Conservation (phyloP, 2,113 vertebrate species). For the Nothoprocta pentlandii region DNA sequence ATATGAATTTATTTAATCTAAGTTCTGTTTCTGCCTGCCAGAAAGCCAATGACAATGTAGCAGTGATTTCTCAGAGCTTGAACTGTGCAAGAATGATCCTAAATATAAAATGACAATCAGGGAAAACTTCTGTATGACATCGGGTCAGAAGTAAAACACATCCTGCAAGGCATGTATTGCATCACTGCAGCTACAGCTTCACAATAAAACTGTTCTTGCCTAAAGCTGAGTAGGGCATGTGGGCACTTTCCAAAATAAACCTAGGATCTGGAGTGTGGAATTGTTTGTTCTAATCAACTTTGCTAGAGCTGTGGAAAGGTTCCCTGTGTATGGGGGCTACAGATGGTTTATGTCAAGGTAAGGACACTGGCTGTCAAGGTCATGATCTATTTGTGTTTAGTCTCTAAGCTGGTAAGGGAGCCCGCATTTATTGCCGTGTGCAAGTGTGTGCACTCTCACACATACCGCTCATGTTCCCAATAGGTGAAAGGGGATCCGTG, state of each 20-base stretch:
- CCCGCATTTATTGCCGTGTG: background rate
- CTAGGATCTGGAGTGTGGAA: rapidly evolving
- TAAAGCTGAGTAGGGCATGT: background rate
- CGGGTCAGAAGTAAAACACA: slow-evolving; percentile 57
- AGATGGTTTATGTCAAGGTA: background rate
- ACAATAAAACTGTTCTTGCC: slow-evolving; percentile 25
- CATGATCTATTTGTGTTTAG: background rate
- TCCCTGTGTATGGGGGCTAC: background rate
- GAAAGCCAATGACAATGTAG: background rate
- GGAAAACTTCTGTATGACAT: slow-evolving; percentile 53
- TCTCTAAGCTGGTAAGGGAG: background rate
- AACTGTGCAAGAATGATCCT: slow-evolving; percentile 6
- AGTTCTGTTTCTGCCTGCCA: background rate
- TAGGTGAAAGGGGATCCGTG: background rate
- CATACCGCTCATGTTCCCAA: slow-evolving; percentile 6
- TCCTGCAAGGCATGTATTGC: slow-evolving; percentile 5
- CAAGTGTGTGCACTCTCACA: background rate
- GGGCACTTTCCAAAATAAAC: slow-evolving; percentile 30
- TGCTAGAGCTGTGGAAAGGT: rapidly evolving
- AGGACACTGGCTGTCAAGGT: background rate
- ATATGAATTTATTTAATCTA: background rate
- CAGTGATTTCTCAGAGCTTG: background rate
- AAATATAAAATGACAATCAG: slow-evolving; percentile 47
- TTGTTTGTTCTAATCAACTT: background rate
- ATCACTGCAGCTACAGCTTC: background rate